A percentile compares a stretch with the other conserved stretches of the same genome.
phyloP scores from a whole-genome alignment of 2,888 invertebrate species.

The Agrilus biguttatus region DNA sequence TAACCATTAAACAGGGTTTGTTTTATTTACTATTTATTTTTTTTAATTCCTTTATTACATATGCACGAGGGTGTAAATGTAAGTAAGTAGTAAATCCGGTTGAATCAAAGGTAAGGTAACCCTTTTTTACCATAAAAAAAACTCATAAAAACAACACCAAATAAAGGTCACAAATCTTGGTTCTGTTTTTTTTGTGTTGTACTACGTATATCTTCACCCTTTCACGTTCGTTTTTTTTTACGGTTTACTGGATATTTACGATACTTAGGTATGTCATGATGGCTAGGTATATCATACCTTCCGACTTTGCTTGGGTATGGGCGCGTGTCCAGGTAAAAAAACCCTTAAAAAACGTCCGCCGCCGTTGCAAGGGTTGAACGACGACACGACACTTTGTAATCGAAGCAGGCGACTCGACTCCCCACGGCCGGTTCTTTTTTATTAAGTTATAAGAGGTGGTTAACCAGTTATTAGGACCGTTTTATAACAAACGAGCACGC shows the following conservation, averaged over 20 bases:
- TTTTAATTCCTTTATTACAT: too few relatives aligned
- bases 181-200: too few relatives aligned
- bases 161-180: too few relatives aligned
- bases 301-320: conserved; percentile 2
- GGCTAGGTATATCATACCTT: conserved; percentile 4
- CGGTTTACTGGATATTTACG: conserved; percentile 13
- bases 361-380: conserved; percentile 21
- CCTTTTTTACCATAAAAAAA: too few relatives aligned
- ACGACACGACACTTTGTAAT: conserved; percentile 13
- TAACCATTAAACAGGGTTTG: too few relatives aligned
- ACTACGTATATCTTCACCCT: too few relatives aligned
- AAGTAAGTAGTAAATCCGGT: too few relatives aligned
- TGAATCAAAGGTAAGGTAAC: too few relatives aligned
- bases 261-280: conserved; percentile 16
- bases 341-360: conserved; percentile 10
- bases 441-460: conserved; percentile 30
- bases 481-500: conserved; percentile 27
- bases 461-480: conserved; percentile 28
- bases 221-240: too few relatives aligned
- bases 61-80: too few relatives aligned
- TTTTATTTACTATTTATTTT: too few relatives aligned
- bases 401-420: neutral
- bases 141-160: too few relatives aligned
- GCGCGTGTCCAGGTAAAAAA: conserved; percentile 24
- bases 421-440: conserved; percentile 16